These are phyloP conservation scores for Heterotis niloticus DNA, from an alignment of 2,113 vertebrate genomes.

Conservation along the genomic window DNA sequence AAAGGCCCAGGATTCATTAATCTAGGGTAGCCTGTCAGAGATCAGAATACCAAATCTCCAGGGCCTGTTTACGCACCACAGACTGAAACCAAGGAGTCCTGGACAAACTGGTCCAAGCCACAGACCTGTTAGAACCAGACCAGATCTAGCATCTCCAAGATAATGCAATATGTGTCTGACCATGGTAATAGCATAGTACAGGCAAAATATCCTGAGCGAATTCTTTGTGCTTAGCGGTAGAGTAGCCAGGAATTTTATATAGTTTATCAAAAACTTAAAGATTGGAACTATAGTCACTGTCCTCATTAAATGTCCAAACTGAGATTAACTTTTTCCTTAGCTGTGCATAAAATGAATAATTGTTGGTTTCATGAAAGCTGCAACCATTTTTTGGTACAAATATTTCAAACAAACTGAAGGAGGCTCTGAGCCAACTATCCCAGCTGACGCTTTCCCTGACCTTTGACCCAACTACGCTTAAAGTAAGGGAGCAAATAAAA, in stretches of 20 bases:
- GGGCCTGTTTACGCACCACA: slow-evolving; percentile 41
- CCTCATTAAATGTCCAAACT: too few relatives aligned
- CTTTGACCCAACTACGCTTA: slow-evolving; percentile 7
- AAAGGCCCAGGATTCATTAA: slow-evolving; percentile 48
- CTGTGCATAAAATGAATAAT: neutral
- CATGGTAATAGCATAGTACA: slow-evolving; percentile 14
- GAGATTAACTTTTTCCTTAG: too few relatives aligned
- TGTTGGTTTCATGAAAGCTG: neutral
- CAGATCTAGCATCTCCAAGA: neutral
- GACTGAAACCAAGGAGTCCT: neutral
- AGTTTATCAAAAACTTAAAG: too few relatives aligned
- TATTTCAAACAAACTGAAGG: neutral
- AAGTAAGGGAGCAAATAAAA: neutral
- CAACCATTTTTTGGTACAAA: neutral
- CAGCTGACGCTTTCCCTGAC: slow-evolving; percentile 18
- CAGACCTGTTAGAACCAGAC: neutral
- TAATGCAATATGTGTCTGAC: too few relatives aligned
- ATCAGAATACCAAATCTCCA: slow-evolving; percentile 16
- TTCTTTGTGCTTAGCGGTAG: too few relatives aligned
- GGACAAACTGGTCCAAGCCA: neutral
- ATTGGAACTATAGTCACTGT: too few relatives aligned
- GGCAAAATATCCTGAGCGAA: neutral
- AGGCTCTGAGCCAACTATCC: neutral
- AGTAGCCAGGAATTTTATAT: too few relatives aligned
- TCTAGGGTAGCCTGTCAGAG: slow-evolving; percentile 20